Evolutionary conservation across 53 echinoderm and acorn worm genomes (phyloP), one percentile per base, ranked within the genome.

Genomic region (Apostichopus leukothele): DNA sequence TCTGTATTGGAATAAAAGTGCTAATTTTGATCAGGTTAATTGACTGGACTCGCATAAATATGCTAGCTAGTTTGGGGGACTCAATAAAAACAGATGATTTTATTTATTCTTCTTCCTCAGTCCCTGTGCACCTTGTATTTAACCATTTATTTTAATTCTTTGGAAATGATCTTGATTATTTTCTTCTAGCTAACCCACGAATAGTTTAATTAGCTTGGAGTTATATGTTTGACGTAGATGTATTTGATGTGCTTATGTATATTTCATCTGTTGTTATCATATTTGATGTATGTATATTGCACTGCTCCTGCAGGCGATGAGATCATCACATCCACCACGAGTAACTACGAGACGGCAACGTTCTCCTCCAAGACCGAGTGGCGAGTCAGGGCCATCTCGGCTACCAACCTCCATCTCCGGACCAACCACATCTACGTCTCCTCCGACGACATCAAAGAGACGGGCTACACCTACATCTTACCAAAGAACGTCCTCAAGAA

Each of bases 401-500:
- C 99, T 27, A 99, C 99, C 83, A 99, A 99, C 90, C 94, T 99
- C 51, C 99, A 99, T 54, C 91, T 99, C 5, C 83, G 99, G 11
- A 99, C 99, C 75, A 99, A 99, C 79, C 99, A 99, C 92, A 99
- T 99, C 93, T 99, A 99, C 59, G 99, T 99, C 61, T 99, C 99
- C 50, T 99, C 99, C 3, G 99, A 99, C 50, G 96, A 96, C 90
- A 96, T 96, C 91, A 99, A 99, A 88, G 99, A 99, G 92, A 99
- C 99, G 0, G 98, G 98, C 16, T 98, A 94, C 92, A 98, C 98
- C n/a, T 98, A 98, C 96, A 98, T 98, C 92, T 91, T 98, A 79
- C 98, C 98, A 80, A 98, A 98, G 96, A 98, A 98, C 60, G 95
- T 98, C 88, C 94, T 98, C 83, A 98, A 98, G 94, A 98, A 98